phyloP scores from a whole-genome alignment of 2,888 invertebrate genomes.

The Leucoma salicis region DNA sequence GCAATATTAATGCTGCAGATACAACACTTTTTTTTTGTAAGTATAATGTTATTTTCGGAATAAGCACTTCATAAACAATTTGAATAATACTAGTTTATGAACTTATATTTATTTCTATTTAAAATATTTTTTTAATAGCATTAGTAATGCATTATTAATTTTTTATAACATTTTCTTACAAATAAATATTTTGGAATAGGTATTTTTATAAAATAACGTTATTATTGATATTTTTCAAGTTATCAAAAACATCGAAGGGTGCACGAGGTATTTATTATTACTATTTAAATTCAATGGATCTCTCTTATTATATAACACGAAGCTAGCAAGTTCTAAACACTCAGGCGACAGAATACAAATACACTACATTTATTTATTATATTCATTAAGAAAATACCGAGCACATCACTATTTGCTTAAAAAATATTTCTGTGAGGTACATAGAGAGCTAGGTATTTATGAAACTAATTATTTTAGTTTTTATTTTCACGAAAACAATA shows the following conservation, averaged over 20 bases:
- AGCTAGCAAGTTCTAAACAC: conserved; percentile 68
- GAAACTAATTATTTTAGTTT: too few species aligned
- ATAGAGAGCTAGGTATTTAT: too few species aligned
- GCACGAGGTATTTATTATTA: conserved; percentile 10
- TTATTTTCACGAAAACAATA: too few species aligned
- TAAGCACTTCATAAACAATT: too few species aligned
- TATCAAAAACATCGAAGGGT: conserved; percentile 11
- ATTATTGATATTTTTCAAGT: conserved; percentile 20
- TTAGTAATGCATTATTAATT: conserved; percentile 14
- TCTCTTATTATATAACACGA: conserved; percentile 37
- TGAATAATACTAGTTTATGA: too few species aligned
- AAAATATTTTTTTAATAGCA: too few species aligned
- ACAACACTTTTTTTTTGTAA: too few species aligned
- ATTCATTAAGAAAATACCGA: conserved; percentile 20
- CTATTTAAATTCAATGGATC: conserved; percentile 16
- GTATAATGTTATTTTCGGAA: too few species aligned
- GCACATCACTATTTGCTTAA: neutral
- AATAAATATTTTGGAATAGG: conserved; percentile 13
- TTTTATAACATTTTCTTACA: neutral
- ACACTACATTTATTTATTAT: conserved; percentile 3
- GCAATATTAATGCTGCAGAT: conserved; percentile 18
- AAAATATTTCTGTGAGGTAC: too few species aligned
- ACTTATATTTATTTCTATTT: too few species aligned
- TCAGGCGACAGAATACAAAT: conserved; percentile 43
- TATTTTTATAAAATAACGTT: conserved; percentile 30